Evolutionary conservation across 2,797 vertebrate species (phyloP).

Genomic region (Sardinella longiceps): DNA sequence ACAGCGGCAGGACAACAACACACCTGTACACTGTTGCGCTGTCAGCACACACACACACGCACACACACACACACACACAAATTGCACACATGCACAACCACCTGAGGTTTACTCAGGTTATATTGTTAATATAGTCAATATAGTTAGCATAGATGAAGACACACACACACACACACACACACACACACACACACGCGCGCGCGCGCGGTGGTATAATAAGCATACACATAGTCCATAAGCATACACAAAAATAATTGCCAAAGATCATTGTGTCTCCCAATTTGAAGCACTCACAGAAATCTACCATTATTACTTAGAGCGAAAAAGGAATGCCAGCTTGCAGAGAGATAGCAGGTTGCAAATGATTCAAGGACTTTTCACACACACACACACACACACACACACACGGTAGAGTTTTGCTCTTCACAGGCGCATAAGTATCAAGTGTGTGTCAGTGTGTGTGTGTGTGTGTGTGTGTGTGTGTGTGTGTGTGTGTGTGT

Average conservation of each 20-base stretch:
- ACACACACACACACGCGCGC: not conserved
- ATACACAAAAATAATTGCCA: not conserved
- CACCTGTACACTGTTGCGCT: not conserved
- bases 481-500: too few relatives aligned
- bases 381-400: not conserved
- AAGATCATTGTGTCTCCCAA: too few relatives aligned
- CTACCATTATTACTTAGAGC: too few relatives aligned
- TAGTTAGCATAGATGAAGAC: not conserved
- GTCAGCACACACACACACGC: not conserved
- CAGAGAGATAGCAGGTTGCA: too few relatives aligned
- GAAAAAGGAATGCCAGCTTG: too few relatives aligned
- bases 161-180: not conserved
- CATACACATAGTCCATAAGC: not conserved
- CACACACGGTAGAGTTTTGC: not conserved
- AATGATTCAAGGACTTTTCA: not conserved
- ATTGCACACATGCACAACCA: not conserved
- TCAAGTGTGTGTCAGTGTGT: not conserved
- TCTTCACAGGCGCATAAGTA: not conserved
- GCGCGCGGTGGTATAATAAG: too few relatives aligned
- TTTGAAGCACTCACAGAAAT: not conserved
- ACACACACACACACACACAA: conserved; percentile 13
- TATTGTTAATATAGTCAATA: too few relatives aligned
- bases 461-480: too few relatives aligned
- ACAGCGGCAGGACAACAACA: not conserved
- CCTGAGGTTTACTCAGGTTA: not conserved